Conservation (phyloP, 1,140 invertebrate species). For the Drosophila obscura region DNA sequence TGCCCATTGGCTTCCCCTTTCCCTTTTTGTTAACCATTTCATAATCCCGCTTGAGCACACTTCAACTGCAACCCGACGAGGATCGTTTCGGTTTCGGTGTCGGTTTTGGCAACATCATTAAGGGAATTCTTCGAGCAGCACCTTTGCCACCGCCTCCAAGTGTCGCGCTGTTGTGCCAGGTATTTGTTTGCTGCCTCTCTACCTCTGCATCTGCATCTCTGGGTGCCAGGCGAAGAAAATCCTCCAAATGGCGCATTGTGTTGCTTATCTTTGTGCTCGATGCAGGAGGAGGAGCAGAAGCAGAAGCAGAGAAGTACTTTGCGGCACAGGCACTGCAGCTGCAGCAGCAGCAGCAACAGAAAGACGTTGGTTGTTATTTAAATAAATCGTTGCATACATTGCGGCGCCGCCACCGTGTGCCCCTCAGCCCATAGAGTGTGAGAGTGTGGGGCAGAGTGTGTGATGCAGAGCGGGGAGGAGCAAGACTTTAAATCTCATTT, state of each 20-base stretch:
- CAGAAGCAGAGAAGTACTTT: conserved; percentile 60
- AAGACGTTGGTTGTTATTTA: conserved; percentile 74
- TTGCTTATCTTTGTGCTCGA: conserved; percentile 50
- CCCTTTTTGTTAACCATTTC: conserved; percentile 6
- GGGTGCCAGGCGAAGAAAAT: conserved; percentile 26
- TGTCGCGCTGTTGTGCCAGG: too few relatives aligned
- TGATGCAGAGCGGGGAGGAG: conserved; percentile 3
- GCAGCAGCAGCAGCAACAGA: conserved; percentile 45
- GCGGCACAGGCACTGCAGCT: conserved; percentile 13
- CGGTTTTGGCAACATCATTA: conserved; percentile 62
- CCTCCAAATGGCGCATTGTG: conserved; percentile 70
- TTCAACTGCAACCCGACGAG: background rate
- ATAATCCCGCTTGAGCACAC: conserved; percentile 20
- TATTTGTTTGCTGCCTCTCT: too few relatives aligned
- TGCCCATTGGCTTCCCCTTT: background rate
- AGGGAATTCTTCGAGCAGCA: conserved; percentile 33
- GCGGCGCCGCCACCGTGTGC: conserved; percentile 43
- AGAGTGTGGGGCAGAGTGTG: too few relatives aligned
- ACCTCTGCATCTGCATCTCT: background rate
- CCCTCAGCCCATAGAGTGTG: too few relatives aligned
- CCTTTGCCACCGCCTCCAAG: too few relatives aligned
- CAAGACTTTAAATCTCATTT: conserved; percentile 77
- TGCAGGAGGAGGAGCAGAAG: conserved; percentile 1
- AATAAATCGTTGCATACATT: conserved; percentile 80
- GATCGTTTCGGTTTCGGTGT: conserved; percentile 25